Evolutionary conservation across 2,797 vertebrate species (phyloP).

Genomic region (Pipistrellus kuhlii): DNA sequence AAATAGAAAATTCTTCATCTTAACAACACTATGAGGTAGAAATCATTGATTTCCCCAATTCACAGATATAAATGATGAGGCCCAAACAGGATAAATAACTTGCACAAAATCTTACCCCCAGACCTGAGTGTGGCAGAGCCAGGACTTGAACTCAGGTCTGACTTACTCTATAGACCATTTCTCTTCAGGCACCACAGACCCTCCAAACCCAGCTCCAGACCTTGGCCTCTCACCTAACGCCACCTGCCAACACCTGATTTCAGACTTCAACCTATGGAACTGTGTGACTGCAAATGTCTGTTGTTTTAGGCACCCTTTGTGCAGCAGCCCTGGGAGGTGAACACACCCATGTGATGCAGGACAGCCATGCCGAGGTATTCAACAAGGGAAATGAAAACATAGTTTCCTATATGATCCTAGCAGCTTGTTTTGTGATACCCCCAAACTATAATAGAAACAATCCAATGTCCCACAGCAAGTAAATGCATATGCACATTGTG

Average conservation of each 20-base stretch:
- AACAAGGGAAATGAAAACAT: not conserved
- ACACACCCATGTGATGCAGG: not conserved
- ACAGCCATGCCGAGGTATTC: not conserved
- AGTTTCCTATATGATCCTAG: not conserved
- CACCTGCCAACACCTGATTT: not conserved
- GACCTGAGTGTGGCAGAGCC: not conserved
- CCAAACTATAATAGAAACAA: constrained; percentile 24
- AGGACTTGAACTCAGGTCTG: not conserved
- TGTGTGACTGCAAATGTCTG: not conserved
- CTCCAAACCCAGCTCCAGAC: not conserved
- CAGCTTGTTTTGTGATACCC: not conserved
- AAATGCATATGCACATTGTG: not conserved
- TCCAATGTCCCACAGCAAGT: not conserved
- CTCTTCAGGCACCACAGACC: not conserved
- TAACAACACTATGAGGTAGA: not conserved
- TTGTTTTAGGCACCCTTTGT: not conserved
- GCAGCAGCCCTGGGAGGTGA: not conserved
- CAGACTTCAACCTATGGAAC: not conserved
- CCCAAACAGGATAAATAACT: not conserved
- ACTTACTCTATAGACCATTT: not conserved
- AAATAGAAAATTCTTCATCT: not conserved
- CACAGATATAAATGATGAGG: not conserved
- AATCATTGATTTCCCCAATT: not conserved
- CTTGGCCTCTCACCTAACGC: too few species aligned
- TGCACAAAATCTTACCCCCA: not conserved